Evolutionary conservation across 1,140 invertebrate species (phyloP).

Genomic region (Apocrypta bakeri): DNA sequence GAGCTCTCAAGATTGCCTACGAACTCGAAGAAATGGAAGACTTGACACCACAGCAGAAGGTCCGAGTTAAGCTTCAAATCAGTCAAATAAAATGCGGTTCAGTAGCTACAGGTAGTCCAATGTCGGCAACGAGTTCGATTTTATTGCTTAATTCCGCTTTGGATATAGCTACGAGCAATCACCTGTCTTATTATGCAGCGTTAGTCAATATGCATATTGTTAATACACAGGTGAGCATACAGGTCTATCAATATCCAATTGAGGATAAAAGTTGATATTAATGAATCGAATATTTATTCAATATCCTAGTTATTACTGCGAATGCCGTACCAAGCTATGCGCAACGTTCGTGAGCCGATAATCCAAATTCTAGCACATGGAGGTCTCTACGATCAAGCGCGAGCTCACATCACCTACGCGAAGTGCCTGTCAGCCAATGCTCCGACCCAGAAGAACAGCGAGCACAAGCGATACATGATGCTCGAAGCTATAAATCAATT

Average conservation of each 20-base stretch:
- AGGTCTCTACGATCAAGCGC: constrained; percentile 85
- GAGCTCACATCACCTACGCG: constrained; percentile 79
- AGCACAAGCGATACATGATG: constrained; percentile 75
- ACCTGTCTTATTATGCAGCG: constrained; percentile 84
- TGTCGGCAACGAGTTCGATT: constrained; percentile 74
- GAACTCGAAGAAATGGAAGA: constrained; percentile 75
- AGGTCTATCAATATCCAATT: not conserved
- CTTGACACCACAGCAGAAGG: constrained; percentile 76
- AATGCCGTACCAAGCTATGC: constrained; percentile 83
- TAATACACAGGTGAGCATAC: constrained; percentile 76
- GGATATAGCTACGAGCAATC: constrained; percentile 81
- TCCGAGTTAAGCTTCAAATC: constrained; percentile 82
- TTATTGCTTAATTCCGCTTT: constrained; percentile 83
- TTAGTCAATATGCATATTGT: constrained; percentile 87
- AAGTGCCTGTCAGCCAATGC: constrained; percentile 82
- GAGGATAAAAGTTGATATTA: not conserved
- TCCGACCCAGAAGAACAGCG: constrained; percentile 69
- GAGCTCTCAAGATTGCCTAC: constrained; percentile 77
- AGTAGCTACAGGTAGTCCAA: constrained; percentile 71
- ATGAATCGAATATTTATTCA: constrained; percentile 56
- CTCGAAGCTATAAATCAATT: constrained; percentile 80
- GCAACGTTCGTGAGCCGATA: constrained; percentile 81
- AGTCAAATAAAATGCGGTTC: constrained; percentile 82
- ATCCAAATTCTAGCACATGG: constrained; percentile 85
- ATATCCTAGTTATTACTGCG: constrained; percentile 79